Conservation (phyloP, 2,797 vertebrate genomes). For the Pagetopsis macropterus region DNA sequence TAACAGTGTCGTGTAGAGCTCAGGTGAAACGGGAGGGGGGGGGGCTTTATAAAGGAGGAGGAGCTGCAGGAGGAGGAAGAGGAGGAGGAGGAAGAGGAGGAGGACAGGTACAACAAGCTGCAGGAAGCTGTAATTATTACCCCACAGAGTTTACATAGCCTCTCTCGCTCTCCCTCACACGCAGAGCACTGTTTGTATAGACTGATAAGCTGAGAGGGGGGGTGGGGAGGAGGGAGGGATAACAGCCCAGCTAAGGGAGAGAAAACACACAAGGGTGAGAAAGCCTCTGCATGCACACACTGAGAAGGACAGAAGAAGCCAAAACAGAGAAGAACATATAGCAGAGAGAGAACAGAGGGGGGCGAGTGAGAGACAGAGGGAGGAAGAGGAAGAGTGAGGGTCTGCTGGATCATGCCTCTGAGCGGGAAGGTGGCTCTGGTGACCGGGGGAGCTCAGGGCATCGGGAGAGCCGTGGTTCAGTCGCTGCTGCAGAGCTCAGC, state of each 20-base stretch:
- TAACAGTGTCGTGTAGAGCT: constrained; percentile 2
- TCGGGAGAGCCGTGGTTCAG: constrained; percentile 83
- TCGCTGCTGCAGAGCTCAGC: constrained; percentile 61
- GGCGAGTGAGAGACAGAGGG: not conserved
- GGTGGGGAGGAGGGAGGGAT: constrained; percentile 7
- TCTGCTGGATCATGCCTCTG: constrained; percentile 83
- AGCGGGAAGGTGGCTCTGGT: constrained; percentile 91
- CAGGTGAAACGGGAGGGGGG: constrained; percentile 1
- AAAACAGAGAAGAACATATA: not conserved
- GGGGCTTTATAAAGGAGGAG: not conserved
- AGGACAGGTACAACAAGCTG: constrained; percentile 50
- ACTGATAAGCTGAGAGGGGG: constrained; percentile 47
- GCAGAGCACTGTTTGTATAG: constrained; percentile 45
- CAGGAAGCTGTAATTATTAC: constrained; percentile 59
- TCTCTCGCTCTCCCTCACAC: constrained; percentile 16
- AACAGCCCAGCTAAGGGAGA: constrained; percentile 35
- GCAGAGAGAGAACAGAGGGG: not conserved
- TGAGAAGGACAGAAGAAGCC: not conserved
- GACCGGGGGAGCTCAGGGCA: constrained; percentile 92
- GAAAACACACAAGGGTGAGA: constrained; percentile 42
- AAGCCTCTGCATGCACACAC: constrained; percentile 7
- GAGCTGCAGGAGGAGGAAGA: constrained; percentile 6
- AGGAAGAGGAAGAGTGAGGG: not conserved
- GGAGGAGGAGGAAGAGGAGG: constrained; percentile 11
- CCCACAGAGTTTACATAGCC: constrained; percentile 48